Base-by-base conservation (phyloP, 2,113 vertebrate species). In the Megaleporinus macrocephalus region DNA sequence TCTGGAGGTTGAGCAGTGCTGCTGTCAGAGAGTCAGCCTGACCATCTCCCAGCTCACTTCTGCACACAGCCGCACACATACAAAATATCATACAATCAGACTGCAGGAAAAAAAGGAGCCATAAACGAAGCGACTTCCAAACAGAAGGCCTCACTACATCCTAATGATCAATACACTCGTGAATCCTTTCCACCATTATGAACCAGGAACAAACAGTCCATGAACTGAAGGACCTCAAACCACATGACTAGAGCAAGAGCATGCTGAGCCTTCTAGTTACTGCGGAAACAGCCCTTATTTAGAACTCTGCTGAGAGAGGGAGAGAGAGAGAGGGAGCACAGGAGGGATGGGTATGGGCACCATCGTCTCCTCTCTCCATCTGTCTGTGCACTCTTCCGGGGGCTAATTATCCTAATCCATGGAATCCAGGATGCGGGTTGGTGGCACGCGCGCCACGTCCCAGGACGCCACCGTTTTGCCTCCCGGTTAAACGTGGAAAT, bases 361-460 rank as follows among this genome's bases (percentile, higher is more conserved):
- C 82, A 86, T 85, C 88, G 82, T 91, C 90, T 87, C 86, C 82
- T 91, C 88, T 88, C 89, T 93, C 94, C 94, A 95, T 95, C 94
- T 94, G 94, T 92, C 89, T 88, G 89, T 81, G 85, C 88, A 85
- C 87, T 93, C 93, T 94, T 91, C 90, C 90, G 92, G 89, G 93
- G 93, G 92, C 93, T 94, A 93, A 95, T 95, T 94, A 95, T 92
- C 92, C 88, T 91, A 93, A 94, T 95, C 92, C 93, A 89, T 84
- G 83, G 91, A 92, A 92, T 93, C 89, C 90, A 88, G 89, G 87
- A 90, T 87, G 92, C 87, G 88, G 91, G 87, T 89, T 90, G 86
- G 91, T 92, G 92, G 90, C 91, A 85, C 57, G 76, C 57, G 76
- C 77, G 85, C 84, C 85, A 84, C 72, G 78, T 94, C 92, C 93